Evolutionary conservation across 1,140 invertebrate genomes (phyloP).

Genomic region (Drosophila mojavensis): DNA sequence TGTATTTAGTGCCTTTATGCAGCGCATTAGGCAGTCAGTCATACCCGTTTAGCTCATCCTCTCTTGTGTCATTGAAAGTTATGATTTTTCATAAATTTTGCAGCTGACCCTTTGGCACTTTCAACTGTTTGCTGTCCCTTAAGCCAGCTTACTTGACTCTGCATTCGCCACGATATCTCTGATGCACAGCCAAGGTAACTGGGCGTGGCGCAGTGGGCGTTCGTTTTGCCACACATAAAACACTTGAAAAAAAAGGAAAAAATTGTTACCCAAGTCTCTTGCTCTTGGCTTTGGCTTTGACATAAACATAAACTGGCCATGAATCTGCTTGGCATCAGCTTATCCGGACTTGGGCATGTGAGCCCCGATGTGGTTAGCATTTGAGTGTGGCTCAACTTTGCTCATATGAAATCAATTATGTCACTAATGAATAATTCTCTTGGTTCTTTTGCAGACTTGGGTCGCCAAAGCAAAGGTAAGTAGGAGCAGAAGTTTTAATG

Average conservation of each 20-base stretch:
- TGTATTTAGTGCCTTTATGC: background rate
- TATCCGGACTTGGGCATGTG: slow-evolving; percentile 4
- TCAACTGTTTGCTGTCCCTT: slow-evolving; percentile 45
- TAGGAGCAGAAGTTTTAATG: slow-evolving; percentile 5
- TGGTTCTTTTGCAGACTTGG: slow-evolving; percentile 53
- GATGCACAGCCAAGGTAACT: slow-evolving; percentile 55
- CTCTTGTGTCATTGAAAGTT: slow-evolving; percentile 46
- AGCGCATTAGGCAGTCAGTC: background rate
- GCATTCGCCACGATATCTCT: slow-evolving; percentile 44
- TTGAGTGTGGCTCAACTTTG: slow-evolving; percentile 24
- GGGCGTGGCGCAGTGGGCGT: background rate
- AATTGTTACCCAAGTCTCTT: slow-evolving; percentile 15
- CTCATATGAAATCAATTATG: slow-evolving; percentile 12
- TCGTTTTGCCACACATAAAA: slow-evolving; percentile 26
- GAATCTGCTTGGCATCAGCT: slow-evolving; percentile 24
- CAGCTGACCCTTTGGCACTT: slow-evolving; percentile 53
- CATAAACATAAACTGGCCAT: slow-evolving; percentile 40
- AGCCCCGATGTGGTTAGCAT: background rate
- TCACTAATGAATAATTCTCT: slow-evolving; percentile 43
- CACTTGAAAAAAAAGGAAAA: slow-evolving; percentile 8
- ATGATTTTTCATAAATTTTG: slow-evolving; percentile 47
- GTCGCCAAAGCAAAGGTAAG: slow-evolving; percentile 66
- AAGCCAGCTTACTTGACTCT: slow-evolving; percentile 27
- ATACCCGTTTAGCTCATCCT: background rate
- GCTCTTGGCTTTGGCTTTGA: slow-evolving; percentile 45